A percentile compares a stretch with the other conserved stretches of the same genome.
These are phyloP conservation scores for Drosophila sp. DNA, from an alignment of 1,140 invertebrate species.

Conservation along the genomic window DNA sequence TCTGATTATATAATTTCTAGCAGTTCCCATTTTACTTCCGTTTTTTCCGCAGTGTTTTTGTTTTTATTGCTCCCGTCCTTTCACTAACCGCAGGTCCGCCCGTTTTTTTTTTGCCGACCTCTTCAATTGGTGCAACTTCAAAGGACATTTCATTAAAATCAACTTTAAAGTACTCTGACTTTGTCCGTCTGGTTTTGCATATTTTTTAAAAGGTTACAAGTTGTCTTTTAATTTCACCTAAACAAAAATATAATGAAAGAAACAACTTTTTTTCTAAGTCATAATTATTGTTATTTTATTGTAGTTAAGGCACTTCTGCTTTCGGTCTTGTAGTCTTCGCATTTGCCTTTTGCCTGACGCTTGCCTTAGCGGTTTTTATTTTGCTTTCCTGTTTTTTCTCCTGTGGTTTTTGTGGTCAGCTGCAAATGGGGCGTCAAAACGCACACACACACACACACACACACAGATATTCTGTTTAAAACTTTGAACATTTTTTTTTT, in stretches of 20 bases:
- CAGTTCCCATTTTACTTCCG: slow-evolving; percentile 67
- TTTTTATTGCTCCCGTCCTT: slow-evolving; percentile 32
- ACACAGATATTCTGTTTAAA: slow-evolving; percentile 4
- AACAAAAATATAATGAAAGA: not conserved
- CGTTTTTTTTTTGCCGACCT: not conserved
- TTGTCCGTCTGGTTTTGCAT: slow-evolving; percentile 27
- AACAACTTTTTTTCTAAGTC: slow-evolving; percentile 48
- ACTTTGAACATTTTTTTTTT: not conserved
- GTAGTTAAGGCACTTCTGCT: slow-evolving; percentile 32
- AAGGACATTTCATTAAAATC: slow-evolving; percentile 69
- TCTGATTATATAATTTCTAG: slow-evolving; percentile 58
- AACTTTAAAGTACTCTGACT: slow-evolving; percentile 40
- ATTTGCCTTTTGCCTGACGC: slow-evolving; percentile 2
- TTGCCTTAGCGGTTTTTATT: not conserved
- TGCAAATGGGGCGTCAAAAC: slow-evolving; percentile 19
- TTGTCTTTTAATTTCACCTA: slow-evolving; percentile 6
- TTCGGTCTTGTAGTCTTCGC: slow-evolving; percentile 30
- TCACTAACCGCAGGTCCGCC: not conserved
- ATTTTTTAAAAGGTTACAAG: slow-evolving; percentile 11
- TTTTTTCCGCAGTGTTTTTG: slow-evolving; percentile 46
- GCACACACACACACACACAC: slow-evolving; percentile 14
- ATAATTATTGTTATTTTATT: slow-evolving; percentile 67
- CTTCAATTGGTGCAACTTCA: slow-evolving; percentile 61
- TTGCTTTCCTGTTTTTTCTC: slow-evolving; percentile 35
- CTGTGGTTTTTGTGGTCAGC: slow-evolving; percentile 62